phyloP scores from a whole-genome alignment of 2,888 invertebrate genomes.

The Eristalinus sepulchralis region DNA sequence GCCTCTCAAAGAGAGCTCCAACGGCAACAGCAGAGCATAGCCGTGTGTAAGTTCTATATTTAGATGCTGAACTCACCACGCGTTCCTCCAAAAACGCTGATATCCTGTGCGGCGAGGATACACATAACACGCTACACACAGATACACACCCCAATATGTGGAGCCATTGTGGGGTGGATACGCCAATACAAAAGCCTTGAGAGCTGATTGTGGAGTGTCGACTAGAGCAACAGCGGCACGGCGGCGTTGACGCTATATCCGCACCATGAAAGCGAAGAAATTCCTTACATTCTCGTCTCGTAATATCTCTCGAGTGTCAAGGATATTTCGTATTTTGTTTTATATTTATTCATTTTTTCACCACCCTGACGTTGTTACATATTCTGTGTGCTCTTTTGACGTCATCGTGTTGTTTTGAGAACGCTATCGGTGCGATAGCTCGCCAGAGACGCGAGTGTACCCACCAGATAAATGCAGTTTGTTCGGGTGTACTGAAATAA shows the following conservation, averaged over 20 bases:
- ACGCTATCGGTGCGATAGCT: constrained; percentile 26
- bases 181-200: background rate
- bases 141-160: background rate
- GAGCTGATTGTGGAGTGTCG: constrained; percentile 1
- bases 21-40: constrained; percentile 27
- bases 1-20: constrained; percentile 7
- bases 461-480: constrained; percentile 62
- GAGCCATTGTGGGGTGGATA: constrained; percentile 4
- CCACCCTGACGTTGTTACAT: constrained; percentile 19
- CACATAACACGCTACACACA: background rate
- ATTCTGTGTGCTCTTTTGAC: constrained; percentile 38
- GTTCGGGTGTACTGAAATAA: constrained; percentile 18
- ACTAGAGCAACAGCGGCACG: background rate
- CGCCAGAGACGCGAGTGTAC: constrained; percentile 37
- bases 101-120: constrained; percentile 10
- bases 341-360: background rate
- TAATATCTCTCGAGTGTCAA: constrained; percentile 59
- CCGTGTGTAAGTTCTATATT: constrained; percentile 61
- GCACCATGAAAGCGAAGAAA: constrained; percentile 3
- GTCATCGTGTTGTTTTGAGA: constrained; percentile 45
- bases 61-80: constrained; percentile 45
- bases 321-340: constrained; percentile 31
- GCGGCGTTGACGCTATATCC: background rate
- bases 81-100: constrained; percentile 36
- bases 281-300: constrained; percentile 39